Conservation (phyloP, 2,113 vertebrate species). For the Centropus bengalensis region DNA sequence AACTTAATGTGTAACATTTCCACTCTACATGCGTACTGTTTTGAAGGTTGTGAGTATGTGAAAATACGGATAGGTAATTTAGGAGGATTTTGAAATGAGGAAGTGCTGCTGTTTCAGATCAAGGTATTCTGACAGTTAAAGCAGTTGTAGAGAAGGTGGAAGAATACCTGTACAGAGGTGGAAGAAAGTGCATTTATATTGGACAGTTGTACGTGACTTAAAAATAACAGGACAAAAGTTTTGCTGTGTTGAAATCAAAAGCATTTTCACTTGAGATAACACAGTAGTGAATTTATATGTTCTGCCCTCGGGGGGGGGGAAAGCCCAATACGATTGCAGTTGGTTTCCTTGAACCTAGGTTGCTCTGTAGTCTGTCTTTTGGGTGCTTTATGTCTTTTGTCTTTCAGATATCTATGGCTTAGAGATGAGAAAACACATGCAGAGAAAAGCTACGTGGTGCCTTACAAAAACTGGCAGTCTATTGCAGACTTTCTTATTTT, state of each 20-base stretch:
- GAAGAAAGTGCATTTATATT: neutral
- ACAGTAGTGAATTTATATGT: neutral
- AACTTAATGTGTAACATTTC: neutral
- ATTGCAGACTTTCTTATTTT: neutral
- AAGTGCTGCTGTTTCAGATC: neutral
- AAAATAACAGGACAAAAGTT: neutral
- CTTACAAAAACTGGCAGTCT: neutral
- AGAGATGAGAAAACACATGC: neutral
- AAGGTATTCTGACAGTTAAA: neutral
- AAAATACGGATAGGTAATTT: neutral
- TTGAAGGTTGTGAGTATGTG: neutral
- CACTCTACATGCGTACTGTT: rapidly evolving
- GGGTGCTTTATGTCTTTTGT: neutral
- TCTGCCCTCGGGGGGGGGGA: neutral
- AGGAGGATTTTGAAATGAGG: neutral
- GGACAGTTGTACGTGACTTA: neutral
- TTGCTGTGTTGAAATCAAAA: neutral
- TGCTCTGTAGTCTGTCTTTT: neutral
- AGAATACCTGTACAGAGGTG: neutral
- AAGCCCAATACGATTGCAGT: neutral
- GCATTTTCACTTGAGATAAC: neutral
- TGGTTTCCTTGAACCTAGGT: neutral
- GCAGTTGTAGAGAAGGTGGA: neutral
- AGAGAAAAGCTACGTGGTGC: neutral
- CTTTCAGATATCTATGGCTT: neutral